phyloP scores from a whole-genome alignment of 2,797 vertebrate genomes.

The Varecia variegata region DNA sequence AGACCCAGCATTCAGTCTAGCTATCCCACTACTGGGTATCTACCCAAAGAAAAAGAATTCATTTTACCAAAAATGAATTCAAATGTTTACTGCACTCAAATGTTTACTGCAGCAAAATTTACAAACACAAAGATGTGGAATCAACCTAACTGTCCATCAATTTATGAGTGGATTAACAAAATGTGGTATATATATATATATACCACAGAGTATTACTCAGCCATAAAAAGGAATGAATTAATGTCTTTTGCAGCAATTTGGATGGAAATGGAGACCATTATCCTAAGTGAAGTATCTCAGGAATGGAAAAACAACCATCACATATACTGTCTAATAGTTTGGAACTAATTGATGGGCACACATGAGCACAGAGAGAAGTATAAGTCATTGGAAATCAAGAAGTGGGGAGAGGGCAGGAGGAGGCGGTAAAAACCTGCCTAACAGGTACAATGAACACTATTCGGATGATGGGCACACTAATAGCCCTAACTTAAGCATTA shows the following conservation, averaged over 20 bases:
- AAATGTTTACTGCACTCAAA: no score
- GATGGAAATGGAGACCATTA: not conserved
- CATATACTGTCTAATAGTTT: not conserved
- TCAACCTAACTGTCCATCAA: no score
- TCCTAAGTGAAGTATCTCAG: not conserved
- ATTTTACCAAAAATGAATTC: no score
- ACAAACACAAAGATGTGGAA: no score
- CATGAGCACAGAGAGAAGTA: not conserved
- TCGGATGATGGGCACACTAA: not conserved
- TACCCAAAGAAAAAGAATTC: no score
- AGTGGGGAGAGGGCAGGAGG: not conserved
- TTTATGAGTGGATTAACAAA: no score
- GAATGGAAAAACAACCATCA: not conserved
- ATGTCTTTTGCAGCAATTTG: not conserved
- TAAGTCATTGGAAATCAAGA: not conserved
- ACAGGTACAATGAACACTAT: not conserved
- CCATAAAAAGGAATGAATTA: no score
- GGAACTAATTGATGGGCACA: not conserved
- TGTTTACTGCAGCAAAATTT: no score
- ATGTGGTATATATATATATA: no score
- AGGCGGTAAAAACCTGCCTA: not conserved
- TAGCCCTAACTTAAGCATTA: not conserved
- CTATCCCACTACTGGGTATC: no score
- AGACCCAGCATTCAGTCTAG: no score
- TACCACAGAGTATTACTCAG: no score